A percentile compares a stretch with the other conserved stretches of the same genome.
Evolutionary conservation across 2,797 vertebrate genomes (phyloP).

Genomic region (Etheostoma perlongum): DNA sequence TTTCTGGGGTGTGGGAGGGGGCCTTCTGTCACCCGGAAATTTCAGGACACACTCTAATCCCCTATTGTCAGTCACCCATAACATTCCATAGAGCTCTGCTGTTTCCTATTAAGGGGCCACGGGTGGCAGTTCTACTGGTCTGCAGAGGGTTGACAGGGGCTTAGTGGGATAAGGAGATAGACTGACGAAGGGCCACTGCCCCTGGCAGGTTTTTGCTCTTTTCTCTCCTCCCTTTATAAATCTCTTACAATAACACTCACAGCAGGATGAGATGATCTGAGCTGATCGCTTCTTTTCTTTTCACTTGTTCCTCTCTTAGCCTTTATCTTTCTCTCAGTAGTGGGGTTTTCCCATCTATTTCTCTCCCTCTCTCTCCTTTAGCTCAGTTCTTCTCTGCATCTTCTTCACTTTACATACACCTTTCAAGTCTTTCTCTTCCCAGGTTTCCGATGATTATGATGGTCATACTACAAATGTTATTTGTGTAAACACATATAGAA

Average conservation of each 20-base stretch:
- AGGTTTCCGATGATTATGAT: background rate
- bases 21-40: constrained; percentile 65
- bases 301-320: constrained; percentile 1
- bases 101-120: constrained; percentile 79
- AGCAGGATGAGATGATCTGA: constrained; percentile 19
- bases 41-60: constrained; percentile 70
- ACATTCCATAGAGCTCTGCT: constrained; percentile 56
- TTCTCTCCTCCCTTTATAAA: constrained; percentile 28
- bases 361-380: background rate
- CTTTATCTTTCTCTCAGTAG: background rate
- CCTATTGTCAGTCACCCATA: constrained; percentile 61
- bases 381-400: background rate
- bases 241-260: constrained; percentile 47
- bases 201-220: constrained; percentile 2
- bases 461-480: background rate
- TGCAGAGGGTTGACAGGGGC: constrained; percentile 40
- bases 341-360: background rate
- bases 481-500: background rate
- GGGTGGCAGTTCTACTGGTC: constrained; percentile 31
- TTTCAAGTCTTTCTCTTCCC: background rate
- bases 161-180: constrained; percentile 31
- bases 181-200: constrained; percentile 35
- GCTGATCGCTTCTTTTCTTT: constrained; percentile 33
- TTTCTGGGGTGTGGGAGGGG: constrained; percentile 11
- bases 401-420: background rate